Evolutionary conservation across 2,888 invertebrate species (phyloP).

Genomic region (Metellina segmentata): DNA sequence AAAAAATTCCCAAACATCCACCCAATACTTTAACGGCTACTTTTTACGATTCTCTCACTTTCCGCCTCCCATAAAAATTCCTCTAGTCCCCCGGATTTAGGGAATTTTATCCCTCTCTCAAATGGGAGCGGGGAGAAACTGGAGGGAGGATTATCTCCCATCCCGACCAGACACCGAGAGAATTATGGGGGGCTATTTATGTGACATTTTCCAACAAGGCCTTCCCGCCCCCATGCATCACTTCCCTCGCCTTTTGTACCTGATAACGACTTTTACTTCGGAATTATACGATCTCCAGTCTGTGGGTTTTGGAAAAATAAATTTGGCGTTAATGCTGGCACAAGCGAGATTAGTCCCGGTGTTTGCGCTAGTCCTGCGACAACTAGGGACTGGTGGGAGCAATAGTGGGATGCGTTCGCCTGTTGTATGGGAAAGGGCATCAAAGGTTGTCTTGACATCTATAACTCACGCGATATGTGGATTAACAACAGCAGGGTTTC

Average conservation of each 20-base stretch:
- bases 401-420: not conserved
- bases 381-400: not conserved
- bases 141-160: conserved; percentile 47
- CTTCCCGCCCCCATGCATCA: not conserved
- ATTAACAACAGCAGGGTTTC: no score
- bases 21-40: not conserved
- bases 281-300: conserved; percentile 23
- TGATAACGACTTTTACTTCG: conserved; percentile 49
- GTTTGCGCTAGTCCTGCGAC: not conserved
- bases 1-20: no score
- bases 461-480: not conserved
- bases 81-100: not conserved
- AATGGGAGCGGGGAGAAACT: conserved; percentile 20
- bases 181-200: conserved; percentile 50
- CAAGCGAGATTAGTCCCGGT: not conserved
- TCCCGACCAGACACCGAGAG: conserved; percentile 29
- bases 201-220: conserved; percentile 14
- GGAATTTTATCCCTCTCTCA: not conserved
- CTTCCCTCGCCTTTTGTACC: conserved; percentile 18
- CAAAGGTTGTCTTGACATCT: not conserved
- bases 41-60: not conserved
- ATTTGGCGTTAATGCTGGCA: conserved; percentile 6
- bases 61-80: not conserved
- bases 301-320: conserved; percentile 42
- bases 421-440: not conserved